phyloP scores from a whole-genome alignment of 2,888 invertebrate genomes.

The Andrena camellia region DNA sequence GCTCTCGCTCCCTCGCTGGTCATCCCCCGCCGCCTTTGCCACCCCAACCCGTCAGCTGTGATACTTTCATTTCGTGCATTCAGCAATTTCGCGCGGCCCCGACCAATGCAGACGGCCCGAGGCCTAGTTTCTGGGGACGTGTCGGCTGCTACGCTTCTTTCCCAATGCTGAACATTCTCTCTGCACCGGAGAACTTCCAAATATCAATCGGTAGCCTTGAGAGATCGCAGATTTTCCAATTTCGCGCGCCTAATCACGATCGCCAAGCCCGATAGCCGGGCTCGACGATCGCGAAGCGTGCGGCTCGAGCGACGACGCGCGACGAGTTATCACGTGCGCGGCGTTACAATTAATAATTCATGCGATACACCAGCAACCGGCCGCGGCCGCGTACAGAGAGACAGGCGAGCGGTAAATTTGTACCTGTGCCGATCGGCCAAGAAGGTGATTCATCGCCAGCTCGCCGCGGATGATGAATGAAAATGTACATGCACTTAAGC shows the following conservation, averaged over 20 bases:
- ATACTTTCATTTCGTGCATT: slow-evolving; percentile 80
- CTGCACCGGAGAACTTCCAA: neutral
- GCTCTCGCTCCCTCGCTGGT: slow-evolving; percentile 24
- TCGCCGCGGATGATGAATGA: slow-evolving; percentile 68
- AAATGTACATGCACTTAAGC: slow-evolving; percentile 61
- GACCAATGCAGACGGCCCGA: slow-evolving; percentile 56
- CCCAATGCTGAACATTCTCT: neutral
- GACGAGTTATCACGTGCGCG: slow-evolving; percentile 33
- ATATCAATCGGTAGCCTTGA: too few species aligned
- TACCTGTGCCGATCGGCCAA: slow-evolving; percentile 61
- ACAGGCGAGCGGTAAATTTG: slow-evolving; percentile 66
- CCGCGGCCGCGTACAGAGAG: slow-evolving; percentile 17
- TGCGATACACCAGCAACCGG: slow-evolving; percentile 51
- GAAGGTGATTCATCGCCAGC: slow-evolving; percentile 70
- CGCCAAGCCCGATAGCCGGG: neutral
- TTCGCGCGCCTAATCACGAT: neutral
- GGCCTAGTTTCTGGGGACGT: slow-evolving; percentile 65
- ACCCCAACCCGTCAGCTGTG: slow-evolving; percentile 76
- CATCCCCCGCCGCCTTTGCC: slow-evolving; percentile 48
- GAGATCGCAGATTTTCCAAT: neutral
- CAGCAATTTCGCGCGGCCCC: slow-evolving; percentile 73
- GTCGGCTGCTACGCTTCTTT: neutral
- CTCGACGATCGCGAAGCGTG: slow-evolving; percentile 2
- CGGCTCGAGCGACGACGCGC: neutral
- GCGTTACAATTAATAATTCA: slow-evolving; percentile 77